Evolutionary conservation across 2,113 vertebrate genomes (phyloP).

Genomic region (Capra hircus): DNA sequence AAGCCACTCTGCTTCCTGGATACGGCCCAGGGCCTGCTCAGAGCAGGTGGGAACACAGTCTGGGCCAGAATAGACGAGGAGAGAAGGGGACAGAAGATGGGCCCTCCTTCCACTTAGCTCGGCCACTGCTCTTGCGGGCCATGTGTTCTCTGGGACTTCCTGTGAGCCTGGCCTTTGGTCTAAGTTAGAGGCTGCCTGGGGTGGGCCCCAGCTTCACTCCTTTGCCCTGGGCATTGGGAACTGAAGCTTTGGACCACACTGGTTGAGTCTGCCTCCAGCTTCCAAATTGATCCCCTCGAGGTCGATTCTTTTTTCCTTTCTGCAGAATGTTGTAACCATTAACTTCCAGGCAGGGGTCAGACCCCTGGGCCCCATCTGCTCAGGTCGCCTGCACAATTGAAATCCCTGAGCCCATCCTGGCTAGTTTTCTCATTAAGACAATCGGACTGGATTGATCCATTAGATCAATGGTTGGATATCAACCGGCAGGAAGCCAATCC

Average conservation of each 20-base stretch:
- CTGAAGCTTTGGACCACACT: not conserved
- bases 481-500: not conserved
- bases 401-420: constrained; percentile 24
- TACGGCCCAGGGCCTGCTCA: not conserved
- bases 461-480: constrained; percentile 29
- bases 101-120: not conserved
- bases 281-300: not conserved
- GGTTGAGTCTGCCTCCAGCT: not conserved
- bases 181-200: not conserved
- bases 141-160: not conserved
- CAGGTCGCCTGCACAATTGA: constrained; percentile 50
- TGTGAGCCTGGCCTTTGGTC: not conserved
- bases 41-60: not conserved
- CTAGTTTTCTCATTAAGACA: constrained; percentile 63
- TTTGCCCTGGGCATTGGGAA: not conserved
- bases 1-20: not conserved
- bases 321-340: constrained; percentile 27
- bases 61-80: not conserved
- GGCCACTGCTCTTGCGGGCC: rapidly evolving
- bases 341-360: constrained; percentile 53
- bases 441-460: constrained; percentile 55
- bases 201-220: rapidly evolving
- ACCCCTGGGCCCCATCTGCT: not conserved
- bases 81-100: rapidly evolving
- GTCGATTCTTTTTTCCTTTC: not conserved